Percentiles rank a stretch among this genome's conserved stretches.
Conservation (phyloP, 2,797 vertebrate species). For the Phyllotis vaccarum region DNA sequence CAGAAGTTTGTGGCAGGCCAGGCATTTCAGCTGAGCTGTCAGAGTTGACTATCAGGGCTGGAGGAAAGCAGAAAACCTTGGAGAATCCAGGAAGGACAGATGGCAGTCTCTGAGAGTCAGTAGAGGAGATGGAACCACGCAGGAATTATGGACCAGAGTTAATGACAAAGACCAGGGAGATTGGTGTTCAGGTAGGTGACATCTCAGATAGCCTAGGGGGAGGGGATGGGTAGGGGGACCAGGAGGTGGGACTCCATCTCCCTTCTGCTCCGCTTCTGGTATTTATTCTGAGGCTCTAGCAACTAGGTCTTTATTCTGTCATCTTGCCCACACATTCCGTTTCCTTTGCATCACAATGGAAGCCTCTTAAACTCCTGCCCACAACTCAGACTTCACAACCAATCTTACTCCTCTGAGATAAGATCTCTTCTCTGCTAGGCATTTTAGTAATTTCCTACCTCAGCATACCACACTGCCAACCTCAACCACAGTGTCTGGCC, state of each 20-base stretch:
- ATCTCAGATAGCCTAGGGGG: slow-evolving; percentile 47
- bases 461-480: no score
- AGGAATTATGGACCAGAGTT: slow-evolving; percentile 31
- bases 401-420: not conserved
- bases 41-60: not conserved
- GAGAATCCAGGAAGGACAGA: not conserved
- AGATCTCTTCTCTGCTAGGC: not conserved
- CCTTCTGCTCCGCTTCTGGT: not conserved
- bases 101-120: not conserved
- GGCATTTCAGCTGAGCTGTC: not conserved
- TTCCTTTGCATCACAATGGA: slow-evolving; percentile 63
- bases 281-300: slow-evolving; percentile 46
- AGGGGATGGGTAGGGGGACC: not conserved
- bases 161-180: not conserved
- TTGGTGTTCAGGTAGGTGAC: slow-evolving; percentile 56
- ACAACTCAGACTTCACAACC: not conserved
- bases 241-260: slow-evolving; percentile 61
- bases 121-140: slow-evolving; percentile 6
- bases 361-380: not conserved
- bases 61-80: slow-evolving; percentile 24
- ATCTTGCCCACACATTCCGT: slow-evolving; percentile 32
- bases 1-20: not conserved
- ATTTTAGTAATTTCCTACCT: not conserved
- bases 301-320: slow-evolving; percentile 78
- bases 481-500: no score